Evolutionary conservation across 2,113 vertebrate species (phyloP), one percentile per base, ranked within the genome.

Genomic region (Galeopterus variegatus): DNA sequence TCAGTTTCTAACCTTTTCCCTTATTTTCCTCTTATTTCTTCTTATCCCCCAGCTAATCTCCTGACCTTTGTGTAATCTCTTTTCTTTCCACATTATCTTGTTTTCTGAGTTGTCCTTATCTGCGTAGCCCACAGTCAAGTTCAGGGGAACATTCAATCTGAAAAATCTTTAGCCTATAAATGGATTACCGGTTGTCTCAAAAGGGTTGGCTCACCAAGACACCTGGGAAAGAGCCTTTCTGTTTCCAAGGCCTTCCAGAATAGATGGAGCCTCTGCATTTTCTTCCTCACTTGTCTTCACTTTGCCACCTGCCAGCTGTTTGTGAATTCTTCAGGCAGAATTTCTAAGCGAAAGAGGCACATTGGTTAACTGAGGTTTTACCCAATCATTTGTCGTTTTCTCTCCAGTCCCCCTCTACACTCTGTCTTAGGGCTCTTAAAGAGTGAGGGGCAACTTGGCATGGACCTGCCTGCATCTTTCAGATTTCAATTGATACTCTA

Each of bases 401-500:
- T 96, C 33, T 97, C 73, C 28, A 58, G 94, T 94, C 95, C 97
- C 86, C 60, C 0, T 21, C 58, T 82, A 33, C 67, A 86, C 75
- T 93, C 77, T 90, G 90, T 95, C 81, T 96, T 82, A 28, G 26
- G 50, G 33, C 62, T 96, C 95, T 97, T 97, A 98, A 97, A 97
- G 76, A 92, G 56, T 86, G 70, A 97, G 69, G 67, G 94, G 94
- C 93, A 97, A 41, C 56, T 93, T 97, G 52, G 60, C 94, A 82
- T 5, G 11, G 13, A 65, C 88, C 79, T 98, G 70, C 83, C 41
- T 80, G 84, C 83, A 89, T 96, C 96, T 97, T 97, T 97, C 79
- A 97, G 96, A 98, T 97, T 94, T 95, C 97, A 98, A 98, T 88
- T 91, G 97, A 97, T 98, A 95, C 17, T 98, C 98, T 98, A 97